Percentiles rank a stretch among this genome's conserved stretches.
Evolutionary conservation across 2,888 invertebrate genomes (phyloP).

Genomic region (Lasioglossum oenotherae): DNA sequence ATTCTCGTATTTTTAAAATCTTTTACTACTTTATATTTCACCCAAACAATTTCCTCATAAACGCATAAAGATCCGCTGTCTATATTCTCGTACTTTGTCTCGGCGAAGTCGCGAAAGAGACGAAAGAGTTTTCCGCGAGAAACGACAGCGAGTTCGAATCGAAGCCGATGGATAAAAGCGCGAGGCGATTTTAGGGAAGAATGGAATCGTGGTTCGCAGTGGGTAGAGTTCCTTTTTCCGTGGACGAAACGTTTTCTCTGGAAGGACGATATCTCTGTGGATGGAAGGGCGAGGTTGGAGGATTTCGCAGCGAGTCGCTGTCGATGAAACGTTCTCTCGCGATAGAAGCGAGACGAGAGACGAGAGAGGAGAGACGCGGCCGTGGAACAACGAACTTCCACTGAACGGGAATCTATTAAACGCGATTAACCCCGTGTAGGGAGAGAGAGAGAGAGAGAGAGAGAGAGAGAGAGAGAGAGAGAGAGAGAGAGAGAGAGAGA

Average conservation of each 20-base stretch:
- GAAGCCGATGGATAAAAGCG: neutral
- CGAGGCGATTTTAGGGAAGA: neutral
- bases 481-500: neutral
- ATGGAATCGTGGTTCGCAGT: neutral
- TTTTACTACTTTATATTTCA: no score
- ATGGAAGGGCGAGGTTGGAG: neutral
- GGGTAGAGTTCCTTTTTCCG: neutral
- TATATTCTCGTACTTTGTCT: no score
- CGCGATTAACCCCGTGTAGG: constrained; percentile 45
- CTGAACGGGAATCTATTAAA: constrained; percentile 56
- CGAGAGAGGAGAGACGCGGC: neutral
- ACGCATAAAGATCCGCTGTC: no score
- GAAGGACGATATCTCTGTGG: neutral
- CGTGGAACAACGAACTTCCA: constrained; percentile 26
- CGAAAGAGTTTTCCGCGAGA: neutral
- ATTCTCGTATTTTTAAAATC: no score
- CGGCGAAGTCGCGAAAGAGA: neutral
- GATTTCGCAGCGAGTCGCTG: neutral
- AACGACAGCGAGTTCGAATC: neutral
- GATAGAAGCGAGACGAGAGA: neutral
- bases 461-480: neutral
- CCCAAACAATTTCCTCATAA: no score
- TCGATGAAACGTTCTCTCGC: neutral
- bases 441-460: neutral
- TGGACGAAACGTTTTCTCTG: neutral